Base-by-base conservation (phyloP, 2,797 vertebrate genomes). In the Hyperoplus lanceolatus region DNA sequence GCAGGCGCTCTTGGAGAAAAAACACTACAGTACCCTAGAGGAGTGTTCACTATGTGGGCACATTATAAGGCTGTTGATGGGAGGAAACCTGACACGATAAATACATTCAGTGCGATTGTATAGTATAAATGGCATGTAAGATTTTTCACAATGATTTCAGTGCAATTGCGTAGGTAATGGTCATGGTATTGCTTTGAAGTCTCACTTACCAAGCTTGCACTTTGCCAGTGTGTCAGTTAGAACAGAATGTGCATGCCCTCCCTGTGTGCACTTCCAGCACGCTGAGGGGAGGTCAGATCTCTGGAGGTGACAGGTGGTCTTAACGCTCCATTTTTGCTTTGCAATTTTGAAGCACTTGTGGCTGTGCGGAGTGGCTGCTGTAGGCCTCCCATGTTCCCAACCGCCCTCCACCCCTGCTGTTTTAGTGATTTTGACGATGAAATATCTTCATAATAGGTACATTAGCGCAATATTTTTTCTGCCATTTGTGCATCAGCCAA, bases 281-380 rank as follows among this genome's bases (percentile, higher is more conserved):
- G 56, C 58, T 70, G 54, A 60, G 74, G n/a, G 13, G 38, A 63
- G 61, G 18, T 72, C 69, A 81, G 72, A 53, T 60, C 64, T 78
- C 74, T 66, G 56, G 69, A 59, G 76, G 60, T 80, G 79, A 82
- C 75, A 70, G 69, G 75, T 80, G 69, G 43, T 79, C 56, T 63
- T 38, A 12, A 56, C 59, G 68, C 67, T 65, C 16, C 38, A 57
- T 50, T 81, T 29, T 75, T 72, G 46, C 42, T 48, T 38, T 67
- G 51, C 46, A 75, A 79, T 77, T 74, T 73, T 10, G 15, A 1
- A 1, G 10, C 1, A 9, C 67, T 60, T 36, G 9, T 39, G 65
- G 56, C 73, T 80, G 81, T n/a, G 16, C 38, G 14, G 50, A 50
- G 70, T 29, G 29, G 29, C 29, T 43, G 43, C 56, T 43, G 51